Base-by-base conservation (phyloP, 2,888 invertebrate species). In the Eilema griseolum region DNA sequence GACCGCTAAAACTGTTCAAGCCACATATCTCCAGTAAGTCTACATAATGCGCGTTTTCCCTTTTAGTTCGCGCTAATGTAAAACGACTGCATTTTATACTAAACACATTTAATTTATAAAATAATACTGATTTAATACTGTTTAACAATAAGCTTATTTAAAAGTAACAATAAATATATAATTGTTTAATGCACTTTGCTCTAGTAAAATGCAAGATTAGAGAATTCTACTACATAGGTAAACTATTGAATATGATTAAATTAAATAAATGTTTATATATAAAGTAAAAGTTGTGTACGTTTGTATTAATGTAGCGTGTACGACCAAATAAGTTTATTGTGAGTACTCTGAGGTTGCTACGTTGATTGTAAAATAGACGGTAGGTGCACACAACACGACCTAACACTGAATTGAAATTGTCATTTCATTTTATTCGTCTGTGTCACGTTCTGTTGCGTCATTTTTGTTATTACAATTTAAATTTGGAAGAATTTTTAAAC, bases 261-360 rank as follows among this genome's bases (percentile, higher is more conserved):
- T 78, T 75, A 72, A 80, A 82, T 89, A 86, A 90, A 91, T 90
- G 89, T 92, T 91, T 90, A 89, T 89, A 88, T 88, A 81, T 82
- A 84, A 83, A 77, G 75, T 80, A 79, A 88, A 83, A 90, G 86
- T 89, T 90, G 89, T 89, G 90, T 90, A 92, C 86, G 89, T 91
- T 90, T 90, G 85, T 90, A 88, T 83, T 86, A 85, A 81, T 78
- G 82, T 90, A 89, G 90, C 87, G 85, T 89, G 89, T 91, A 90
- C 88, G 91, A 92, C 90, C 91, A 92, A 91, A 84, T 88, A 86
- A 85, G 31, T 83, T 83, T 82, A 83, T 84, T 86, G 83, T 79
- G 72, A 70, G 83, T 84, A 82, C 82, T 84, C 81, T 71, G 81
- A 79, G 82, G 83, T 85, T 84, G 85, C 82, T 79, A 81, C 78